Percentiles rank a stretch among this genome's conserved stretches.
Evolutionary conservation across 92 coral and sea anemone species (phyloP).

Genomic region (Pocillopora meandrina): DNA sequence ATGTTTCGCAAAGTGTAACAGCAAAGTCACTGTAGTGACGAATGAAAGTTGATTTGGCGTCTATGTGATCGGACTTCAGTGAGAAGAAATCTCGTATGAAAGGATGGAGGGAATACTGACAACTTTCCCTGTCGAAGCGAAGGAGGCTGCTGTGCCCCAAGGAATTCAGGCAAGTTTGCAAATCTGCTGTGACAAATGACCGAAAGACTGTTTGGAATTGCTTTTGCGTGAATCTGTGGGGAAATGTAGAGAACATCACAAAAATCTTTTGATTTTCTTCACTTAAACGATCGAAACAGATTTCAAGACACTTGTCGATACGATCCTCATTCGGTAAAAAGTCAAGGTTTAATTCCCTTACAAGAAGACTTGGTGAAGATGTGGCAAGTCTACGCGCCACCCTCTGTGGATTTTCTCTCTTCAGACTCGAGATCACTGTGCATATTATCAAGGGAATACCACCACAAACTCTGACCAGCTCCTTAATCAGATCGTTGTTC

Average conservation of each 20-base stretch:
- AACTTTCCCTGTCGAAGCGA: constrained; percentile 10
- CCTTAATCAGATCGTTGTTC: background rate
- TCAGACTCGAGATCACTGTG: constrained; percentile 20
- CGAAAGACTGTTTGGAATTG: constrained; percentile 13
- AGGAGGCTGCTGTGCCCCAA: constrained; percentile 18
- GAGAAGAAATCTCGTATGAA: constrained; percentile 51
- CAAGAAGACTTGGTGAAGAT: constrained; percentile 7
- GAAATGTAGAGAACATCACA: constrained; percentile 47
- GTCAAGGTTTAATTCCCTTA: constrained; percentile 23
- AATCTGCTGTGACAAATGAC: background rate
- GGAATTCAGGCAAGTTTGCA: background rate
- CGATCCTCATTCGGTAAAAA: constrained; percentile 16
- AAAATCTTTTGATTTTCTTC: constrained; percentile 30
- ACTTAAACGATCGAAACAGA: constrained; percentile 38
- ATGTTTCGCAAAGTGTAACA: constrained; percentile 21
- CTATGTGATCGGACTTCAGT: constrained; percentile 16
- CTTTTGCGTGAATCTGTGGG: constrained; percentile 36
- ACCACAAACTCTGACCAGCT: constrained; percentile 32
- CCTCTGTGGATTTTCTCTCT: background rate
- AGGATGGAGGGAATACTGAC: constrained; percentile 43
- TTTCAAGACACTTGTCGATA: constrained; percentile 33
- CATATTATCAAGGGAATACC: constrained; percentile 47
- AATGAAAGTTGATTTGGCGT: constrained; percentile 44
- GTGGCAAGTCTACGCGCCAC: constrained; percentile 1
- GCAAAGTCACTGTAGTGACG: constrained; percentile 21